Base-by-base conservation (phyloP, 2,888 invertebrate species). In the Scaptomyza tumidula region DNA sequence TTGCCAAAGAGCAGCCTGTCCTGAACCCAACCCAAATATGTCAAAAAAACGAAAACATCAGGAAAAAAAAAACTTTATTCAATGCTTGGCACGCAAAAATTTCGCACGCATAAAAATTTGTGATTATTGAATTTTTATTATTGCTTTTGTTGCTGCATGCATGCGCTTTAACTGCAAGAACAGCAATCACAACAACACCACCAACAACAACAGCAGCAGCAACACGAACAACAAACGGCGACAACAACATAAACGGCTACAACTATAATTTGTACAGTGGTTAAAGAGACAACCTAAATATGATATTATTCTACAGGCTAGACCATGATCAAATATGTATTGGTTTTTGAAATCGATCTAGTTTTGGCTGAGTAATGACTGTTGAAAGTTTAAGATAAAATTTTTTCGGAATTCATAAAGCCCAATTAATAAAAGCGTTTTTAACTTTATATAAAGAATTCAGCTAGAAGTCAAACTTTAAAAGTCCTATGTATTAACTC, bases 51-150 rank as follows among this genome's bases (percentile, higher is more conserved):
- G 24, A 33, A 35, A 46, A 58, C 53, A 63, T 14, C 3, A 43
- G 13, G 2, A 2, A 31, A 33, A 49, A 16, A 9, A 49, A 33
- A 19, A 50, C 41, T 35, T 19, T n/a, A 50, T 19, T 61, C 61
- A 69, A 65, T 82, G 75, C 43, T 11, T 45, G 64, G 48, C 48
- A 39, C 29, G 65, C 65, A 64, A 70, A 49, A 64, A 72, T 80
- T 80, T 88, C 75, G 66, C 70, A 76, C 73, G 50, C 84, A 89
- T 88, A 71, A 86, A 89, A 86, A 70, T 88, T 86, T 86, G 84
- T 76, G 83, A 80, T 89, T 86, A 86, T 89, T 89, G 86, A 86
- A 80, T 78, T 88, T 80, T 77, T 52, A 53, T 70, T 48, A 37
- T 62, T 64, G 62, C 33, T 65, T 60, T 59, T 54, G 44, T 56